phyloP scores from a whole-genome alignment of 2,888 invertebrate species.

The Syritta pipiens region DNA sequence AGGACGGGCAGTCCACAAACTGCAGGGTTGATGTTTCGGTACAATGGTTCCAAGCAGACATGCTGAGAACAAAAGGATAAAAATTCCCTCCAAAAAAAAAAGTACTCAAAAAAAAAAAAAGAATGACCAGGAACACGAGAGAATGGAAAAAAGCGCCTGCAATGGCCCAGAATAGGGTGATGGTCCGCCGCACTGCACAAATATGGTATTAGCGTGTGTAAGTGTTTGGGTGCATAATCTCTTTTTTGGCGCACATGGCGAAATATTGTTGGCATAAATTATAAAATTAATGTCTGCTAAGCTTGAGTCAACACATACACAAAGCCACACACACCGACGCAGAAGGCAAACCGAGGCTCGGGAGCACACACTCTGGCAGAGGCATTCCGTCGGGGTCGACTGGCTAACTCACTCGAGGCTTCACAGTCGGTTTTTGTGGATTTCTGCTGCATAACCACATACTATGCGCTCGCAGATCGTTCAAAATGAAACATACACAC shows the following conservation, averaged over 20 bases:
- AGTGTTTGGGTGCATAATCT: conserved; percentile 65
- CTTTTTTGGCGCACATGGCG: conserved; percentile 69
- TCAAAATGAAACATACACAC: neutral
- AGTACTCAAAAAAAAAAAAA: neutral
- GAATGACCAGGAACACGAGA: neutral
- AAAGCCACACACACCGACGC: neutral
- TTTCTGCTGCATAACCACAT: conserved; percentile 66
- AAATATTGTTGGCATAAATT: conserved; percentile 69
- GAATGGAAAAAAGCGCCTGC: conserved; percentile 40
- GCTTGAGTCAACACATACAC: conserved; percentile 61
- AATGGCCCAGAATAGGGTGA: conserved; percentile 48
- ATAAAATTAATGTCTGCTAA: conserved; percentile 69
- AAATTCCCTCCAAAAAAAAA: conserved; percentile 32
- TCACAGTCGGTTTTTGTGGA: conserved; percentile 65
- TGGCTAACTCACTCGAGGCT: conserved; percentile 61
- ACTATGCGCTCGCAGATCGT: conserved; percentile 29
- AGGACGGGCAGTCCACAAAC: conserved; percentile 16
- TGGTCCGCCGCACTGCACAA: conserved; percentile 67
- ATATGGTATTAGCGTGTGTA: conserved; percentile 67
- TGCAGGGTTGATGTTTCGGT: conserved; percentile 59
- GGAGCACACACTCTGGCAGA: conserved; percentile 1
- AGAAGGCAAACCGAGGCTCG: neutral
- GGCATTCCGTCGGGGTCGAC: conserved; percentile 31
- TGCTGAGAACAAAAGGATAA: conserved; percentile 63
- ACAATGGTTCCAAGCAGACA: conserved; percentile 63